Evolutionary conservation across 2,888 invertebrate species (phyloP).

Genomic region (Brassicogethes aeneus): DNA sequence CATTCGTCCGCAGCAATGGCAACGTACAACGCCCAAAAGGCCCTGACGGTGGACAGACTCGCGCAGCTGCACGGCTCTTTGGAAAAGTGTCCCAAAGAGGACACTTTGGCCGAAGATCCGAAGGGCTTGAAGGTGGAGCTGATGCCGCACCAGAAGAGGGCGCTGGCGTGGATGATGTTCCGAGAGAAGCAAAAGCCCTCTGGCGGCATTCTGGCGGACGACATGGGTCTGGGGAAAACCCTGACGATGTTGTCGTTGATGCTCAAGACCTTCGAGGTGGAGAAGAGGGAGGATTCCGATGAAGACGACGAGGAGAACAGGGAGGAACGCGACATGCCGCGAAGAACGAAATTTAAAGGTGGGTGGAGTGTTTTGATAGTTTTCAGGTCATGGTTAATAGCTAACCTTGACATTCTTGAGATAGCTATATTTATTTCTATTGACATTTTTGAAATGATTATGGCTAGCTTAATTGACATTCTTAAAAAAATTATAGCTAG

Average conservation of each 20-base stretch:
- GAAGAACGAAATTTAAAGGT: too few species aligned
- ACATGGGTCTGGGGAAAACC: constrained; percentile 80
- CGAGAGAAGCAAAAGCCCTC: constrained; percentile 76
- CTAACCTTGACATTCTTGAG: too few species aligned
- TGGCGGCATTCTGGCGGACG: constrained; percentile 83
- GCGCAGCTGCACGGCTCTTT: constrained; percentile 64
- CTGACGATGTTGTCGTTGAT: constrained; percentile 73
- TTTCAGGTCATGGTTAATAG: too few species aligned
- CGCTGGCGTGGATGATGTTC: constrained; percentile 83
- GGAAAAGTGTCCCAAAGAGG: constrained; percentile 55
- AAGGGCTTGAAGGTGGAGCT: constrained; percentile 54
- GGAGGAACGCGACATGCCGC: constrained; percentile 12
- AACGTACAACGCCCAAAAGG: constrained; percentile 58
- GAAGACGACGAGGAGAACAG: constrained; percentile 22
- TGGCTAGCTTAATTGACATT: too few species aligned
- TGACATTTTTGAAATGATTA: too few species aligned
- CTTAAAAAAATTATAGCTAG: too few species aligned
- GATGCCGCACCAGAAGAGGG: constrained; percentile 79
- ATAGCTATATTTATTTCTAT: too few species aligned
- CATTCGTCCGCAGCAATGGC: too few species aligned
- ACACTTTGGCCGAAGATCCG: constrained; percentile 51
- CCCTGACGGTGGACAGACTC: constrained; percentile 61
- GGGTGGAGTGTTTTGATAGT: too few species aligned
- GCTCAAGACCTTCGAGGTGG: constrained; percentile 44
- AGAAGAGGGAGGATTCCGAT: constrained; percentile 30